Evolutionary conservation across 2,888 invertebrate genomes (phyloP), one percentile per base, ranked within the genome.

Genomic region (Euproctis similis): DNA sequence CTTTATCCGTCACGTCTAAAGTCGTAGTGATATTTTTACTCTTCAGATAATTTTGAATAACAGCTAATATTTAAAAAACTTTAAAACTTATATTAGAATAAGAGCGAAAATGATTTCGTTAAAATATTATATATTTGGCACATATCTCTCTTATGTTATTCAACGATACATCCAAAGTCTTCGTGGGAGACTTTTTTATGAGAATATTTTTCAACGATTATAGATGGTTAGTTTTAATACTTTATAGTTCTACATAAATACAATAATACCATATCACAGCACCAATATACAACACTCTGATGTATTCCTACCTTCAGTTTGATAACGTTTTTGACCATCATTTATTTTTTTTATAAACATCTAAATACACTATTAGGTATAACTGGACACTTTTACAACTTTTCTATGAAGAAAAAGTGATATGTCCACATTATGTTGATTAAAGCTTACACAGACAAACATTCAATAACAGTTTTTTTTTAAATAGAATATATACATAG

Each of bases 191-290:
- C 36, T 34, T 30, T 35, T 47, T 38, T 44, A 30, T 44, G 42
- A 42, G 38, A n/a, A n/a, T n/a, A n/a, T n/a, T n/a, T n/a, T n/a
- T 27, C 45, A 33, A 39, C 41, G 44, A 42, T 53, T 53, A 52
- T 49, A 41, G 50, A 45, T 34, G 42, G 45, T 49, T 53, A 46
- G 38, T 43, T 49, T 48, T 59, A 56, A 53, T 52, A 53, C 47
- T 52, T 39, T 52, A 48, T 57, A 57, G 49, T 51, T 31, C 55
- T 55, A 47, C 47, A 60, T 54, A 62, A 61, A 56, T 68, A 61
- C 56, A 66, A 65, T 57, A 69, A 65, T 66, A 70, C 59, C 65
- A 68, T 72, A 75, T 72, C 71, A 75, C 70, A 75, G 75, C 63
- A 64, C 66, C 63, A 59, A 54, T 55, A 61, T 59, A 66, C 65